Evolutionary conservation across 2,113 vertebrate genomes (phyloP), one percentile per base, ranked within the genome.

Genomic region (Sinocyclocheilus rhinocerous): DNA sequence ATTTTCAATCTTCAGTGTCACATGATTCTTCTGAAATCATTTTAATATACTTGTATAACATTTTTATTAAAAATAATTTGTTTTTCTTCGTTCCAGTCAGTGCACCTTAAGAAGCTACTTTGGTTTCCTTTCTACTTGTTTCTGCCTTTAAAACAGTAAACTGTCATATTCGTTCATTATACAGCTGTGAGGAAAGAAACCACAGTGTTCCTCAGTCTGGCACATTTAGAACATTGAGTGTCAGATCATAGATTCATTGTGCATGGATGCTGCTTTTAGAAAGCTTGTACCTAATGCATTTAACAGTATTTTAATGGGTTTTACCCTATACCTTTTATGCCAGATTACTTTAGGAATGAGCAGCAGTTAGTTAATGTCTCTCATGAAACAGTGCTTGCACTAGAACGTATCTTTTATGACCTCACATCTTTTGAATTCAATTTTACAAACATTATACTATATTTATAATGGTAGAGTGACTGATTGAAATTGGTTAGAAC

Each of bases 191-290:
- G 29, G 16, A 70, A 70, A 36, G 29, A 70, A 70, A 33, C 6
- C 26, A n/a, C 59, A 70, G 29, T 20, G 67, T 15, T 73, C 9
- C 70, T 42, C 33, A 42, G 70, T 45, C 18, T 73, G 36, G 20
- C 70, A 73, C 70, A 73, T 73, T n/a, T 42, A 73, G 36, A 73
- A 73, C 20, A 45, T 42, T 18, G 36, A 42, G 70, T 73, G 36
- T 73, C 70, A 73, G 69, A 72, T 73, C 20, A n/a, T 42, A 72
- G 18, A 72, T 73, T 45, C 39, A n/a, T 42, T 42, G 70, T 73
- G 70, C 70, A 45, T 4, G 20, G 18, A 11, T 73, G 36, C 70
- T 73, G 70, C 39, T 73, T 73, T 73, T n/a, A 73, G 70, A 12
- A 42, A 70, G 33, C 36, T n/a, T 73, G 10, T 45, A 73, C 70